These are phyloP conservation scores for Bufotes viridis DNA, from an alignment of 2,797 vertebrate species.

Conservation along the genomic window DNA sequence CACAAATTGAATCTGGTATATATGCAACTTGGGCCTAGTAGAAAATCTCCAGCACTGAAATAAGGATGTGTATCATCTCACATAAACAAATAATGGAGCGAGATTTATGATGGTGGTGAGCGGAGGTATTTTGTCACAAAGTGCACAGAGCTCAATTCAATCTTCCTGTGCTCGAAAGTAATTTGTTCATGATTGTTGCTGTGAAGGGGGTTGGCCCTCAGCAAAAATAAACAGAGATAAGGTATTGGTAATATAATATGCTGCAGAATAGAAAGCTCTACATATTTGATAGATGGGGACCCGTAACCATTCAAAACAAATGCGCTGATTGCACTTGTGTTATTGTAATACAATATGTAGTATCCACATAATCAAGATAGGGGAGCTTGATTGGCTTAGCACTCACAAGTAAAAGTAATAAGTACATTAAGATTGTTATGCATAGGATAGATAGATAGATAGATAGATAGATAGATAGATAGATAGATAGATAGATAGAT, in stretches of 20 bases:
- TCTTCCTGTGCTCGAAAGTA: constrained; percentile 51
- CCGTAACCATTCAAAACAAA: constrained; percentile 14
- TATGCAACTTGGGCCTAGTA: constrained; percentile 60
- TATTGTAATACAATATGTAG: background rate
- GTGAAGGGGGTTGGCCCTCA: constrained; percentile 56
- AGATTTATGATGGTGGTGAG: constrained; percentile 56
- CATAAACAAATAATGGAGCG: constrained; percentile 53
- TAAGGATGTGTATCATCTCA: constrained; percentile 56
- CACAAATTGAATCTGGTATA: constrained; percentile 55
- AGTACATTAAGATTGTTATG: background rate
- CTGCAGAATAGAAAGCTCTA: constrained; percentile 14
- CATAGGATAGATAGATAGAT: background rate
- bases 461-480: background rate
- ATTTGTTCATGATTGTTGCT: constrained; percentile 59
- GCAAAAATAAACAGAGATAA: constrained; percentile 59
- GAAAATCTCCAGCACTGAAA: constrained; percentile 40
- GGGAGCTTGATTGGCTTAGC: background rate
- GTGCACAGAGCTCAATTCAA: constrained; percentile 58
- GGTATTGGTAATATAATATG: constrained; percentile 39
- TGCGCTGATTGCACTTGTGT: background rate
- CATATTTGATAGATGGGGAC: constrained; percentile 12
- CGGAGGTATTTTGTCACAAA: constrained; percentile 55
- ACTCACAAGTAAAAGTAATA: background rate
- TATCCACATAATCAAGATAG: background rate
- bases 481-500: too few relatives aligned